Evolutionary conservation across 2,888 invertebrate genomes (phyloP).

Genomic region (Cerastis rubricosa): DNA sequence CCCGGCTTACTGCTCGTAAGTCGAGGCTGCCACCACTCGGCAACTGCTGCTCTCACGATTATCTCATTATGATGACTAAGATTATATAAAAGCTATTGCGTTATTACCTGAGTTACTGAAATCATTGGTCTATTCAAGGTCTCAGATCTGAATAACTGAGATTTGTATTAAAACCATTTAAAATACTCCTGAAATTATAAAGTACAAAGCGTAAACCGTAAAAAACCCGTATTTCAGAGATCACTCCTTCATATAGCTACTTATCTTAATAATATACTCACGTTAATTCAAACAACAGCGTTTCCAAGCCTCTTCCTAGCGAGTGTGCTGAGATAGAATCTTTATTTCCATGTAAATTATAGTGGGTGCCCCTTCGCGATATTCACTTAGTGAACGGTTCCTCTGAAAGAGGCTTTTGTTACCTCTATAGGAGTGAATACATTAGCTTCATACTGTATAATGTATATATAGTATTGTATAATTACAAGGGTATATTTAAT

Average conservation of each 20-base stretch:
- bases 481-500: constrained; percentile 54
- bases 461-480: constrained; percentile 37
- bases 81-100: neutral
- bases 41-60: too few species aligned
- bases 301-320: constrained; percentile 51
- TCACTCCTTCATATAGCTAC: neutral
- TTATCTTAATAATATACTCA: constrained; percentile 28
- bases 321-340: constrained; percentile 21
- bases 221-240: constrained; percentile 2
- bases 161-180: neutral
- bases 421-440: constrained; percentile 76
- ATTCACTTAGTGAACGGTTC: constrained; percentile 79
- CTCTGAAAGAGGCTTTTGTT: constrained; percentile 80
- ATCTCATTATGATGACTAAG: too few species aligned
- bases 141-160: neutral
- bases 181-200: neutral
- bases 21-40: too few species aligned
- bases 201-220: neutral
- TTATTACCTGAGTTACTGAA: neutral
- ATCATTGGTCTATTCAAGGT: neutral
- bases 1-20: too few species aligned
- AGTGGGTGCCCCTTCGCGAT: constrained; percentile 72
- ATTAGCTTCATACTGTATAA: constrained; percentile 67
- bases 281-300: constrained; percentile 28
- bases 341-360: constrained; percentile 64